A percentile compares a stretch with the other conserved stretches of the same genome.
Evolutionary conservation across 2,797 vertebrate species (phyloP).

Genomic region (Lagodon rhomboides): DNA sequence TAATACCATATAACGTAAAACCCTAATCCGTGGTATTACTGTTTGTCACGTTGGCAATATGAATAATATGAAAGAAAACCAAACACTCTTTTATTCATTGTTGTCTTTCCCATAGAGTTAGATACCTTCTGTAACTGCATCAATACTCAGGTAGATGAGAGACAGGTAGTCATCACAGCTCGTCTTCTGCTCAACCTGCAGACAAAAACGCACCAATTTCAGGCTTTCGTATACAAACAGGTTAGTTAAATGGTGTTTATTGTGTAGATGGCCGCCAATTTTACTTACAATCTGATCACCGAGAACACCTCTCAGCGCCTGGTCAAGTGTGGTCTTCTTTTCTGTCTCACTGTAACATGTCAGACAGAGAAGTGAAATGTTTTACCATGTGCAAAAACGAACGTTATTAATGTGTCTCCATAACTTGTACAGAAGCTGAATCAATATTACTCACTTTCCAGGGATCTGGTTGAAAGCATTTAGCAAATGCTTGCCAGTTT

Average conservation of each 20-base stretch:
- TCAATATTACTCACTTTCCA: slow-evolving; percentile 89
- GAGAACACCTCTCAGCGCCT: slow-evolving; percentile 92
- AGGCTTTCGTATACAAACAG: neutral
- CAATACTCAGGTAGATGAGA: slow-evolving; percentile 96
- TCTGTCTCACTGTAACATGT: slow-evolving; percentile 91
- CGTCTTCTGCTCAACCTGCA: slow-evolving; percentile 90
- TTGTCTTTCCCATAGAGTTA: neutral
- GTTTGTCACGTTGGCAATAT: neutral
- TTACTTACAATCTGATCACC: slow-evolving; percentile 94
- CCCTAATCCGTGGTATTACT: neutral
- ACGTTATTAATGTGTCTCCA: rapidly evolving
- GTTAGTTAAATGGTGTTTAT: rapidly evolving
- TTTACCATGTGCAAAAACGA: neutral
- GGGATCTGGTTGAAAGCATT: slow-evolving; percentile 90
- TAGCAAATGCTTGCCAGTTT: slow-evolving; percentile 89
- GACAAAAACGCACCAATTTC: neutral
- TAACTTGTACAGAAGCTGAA: rapidly evolving
- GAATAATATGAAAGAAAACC: neutral
- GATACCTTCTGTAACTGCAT: slow-evolving; percentile 94
- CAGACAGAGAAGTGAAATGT: neutral
- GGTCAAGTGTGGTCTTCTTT: slow-evolving; percentile 96
- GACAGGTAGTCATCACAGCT: slow-evolving; percentile 93
- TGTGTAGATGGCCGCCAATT: rapidly evolving
- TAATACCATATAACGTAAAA: no score
- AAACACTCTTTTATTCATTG: neutral